Conservation (phyloP, 2,888 invertebrate species). For the Tromatobia lineatoria region DNA sequence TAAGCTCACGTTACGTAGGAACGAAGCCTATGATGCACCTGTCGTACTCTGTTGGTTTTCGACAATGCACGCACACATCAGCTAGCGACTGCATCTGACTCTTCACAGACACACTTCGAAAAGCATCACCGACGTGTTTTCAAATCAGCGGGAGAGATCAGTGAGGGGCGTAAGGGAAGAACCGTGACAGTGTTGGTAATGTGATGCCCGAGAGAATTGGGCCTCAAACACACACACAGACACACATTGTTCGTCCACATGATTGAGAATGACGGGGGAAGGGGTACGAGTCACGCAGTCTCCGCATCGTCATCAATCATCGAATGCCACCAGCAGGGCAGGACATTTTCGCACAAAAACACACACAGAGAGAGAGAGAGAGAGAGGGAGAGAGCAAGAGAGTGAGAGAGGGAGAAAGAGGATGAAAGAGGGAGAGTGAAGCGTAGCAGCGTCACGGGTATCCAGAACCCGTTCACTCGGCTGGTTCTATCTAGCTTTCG, state of each 20-base stretch:
- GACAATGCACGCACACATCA: slow-evolving; percentile 7
- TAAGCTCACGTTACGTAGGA: slow-evolving; percentile 5
- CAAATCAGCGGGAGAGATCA: slow-evolving; percentile 27
- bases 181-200: slow-evolving; percentile 14
- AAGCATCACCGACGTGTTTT: slow-evolving; percentile 22
- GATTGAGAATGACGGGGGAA: slow-evolving; percentile 53
- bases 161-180: slow-evolving; percentile 24
- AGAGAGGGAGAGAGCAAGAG: slow-evolving; percentile 13
- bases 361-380: slow-evolving; percentile 65
- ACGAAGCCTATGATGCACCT: slow-evolving; percentile 1
- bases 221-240: slow-evolving; percentile 59
- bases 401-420: slow-evolving; percentile 21
- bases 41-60: slow-evolving; percentile 2
- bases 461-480: slow-evolving; percentile 61
- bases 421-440: slow-evolving; percentile 16
- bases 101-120: neutral
- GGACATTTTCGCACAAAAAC: slow-evolving; percentile 81
- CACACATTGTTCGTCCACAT: slow-evolving; percentile 51
- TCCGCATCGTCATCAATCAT: slow-evolving; percentile 84
- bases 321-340: slow-evolving; percentile 83
- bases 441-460: slow-evolving; percentile 31
- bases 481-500: slow-evolving; percentile 48
- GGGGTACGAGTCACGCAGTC: slow-evolving; percentile 55
- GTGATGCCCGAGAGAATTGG: slow-evolving; percentile 46
- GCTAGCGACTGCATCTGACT: neutral